Evolutionary conservation across 2,888 invertebrate species (phyloP).

Genomic region (Noctua pronuba): DNA sequence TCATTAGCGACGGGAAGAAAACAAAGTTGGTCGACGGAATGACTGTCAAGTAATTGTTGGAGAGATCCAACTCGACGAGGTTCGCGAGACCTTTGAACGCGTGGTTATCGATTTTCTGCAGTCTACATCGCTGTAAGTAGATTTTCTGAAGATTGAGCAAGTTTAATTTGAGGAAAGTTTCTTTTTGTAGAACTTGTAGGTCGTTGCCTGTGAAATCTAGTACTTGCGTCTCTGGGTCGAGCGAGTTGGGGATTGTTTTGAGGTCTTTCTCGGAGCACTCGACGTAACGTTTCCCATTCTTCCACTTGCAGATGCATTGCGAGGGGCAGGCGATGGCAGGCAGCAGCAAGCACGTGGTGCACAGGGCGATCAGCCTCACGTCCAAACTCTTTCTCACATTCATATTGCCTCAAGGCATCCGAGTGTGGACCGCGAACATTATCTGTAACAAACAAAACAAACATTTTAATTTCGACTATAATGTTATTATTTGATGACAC

Average conservation of each 20-base stretch:
- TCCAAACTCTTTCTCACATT: conserved; percentile 82
- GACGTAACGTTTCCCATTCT: conserved; percentile 97
- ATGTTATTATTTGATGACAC: neutral
- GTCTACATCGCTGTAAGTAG: conserved; percentile 94
- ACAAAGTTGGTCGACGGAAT: conserved; percentile 95
- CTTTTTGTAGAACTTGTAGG: conserved; percentile 94
- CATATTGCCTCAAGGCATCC: conserved; percentile 86
- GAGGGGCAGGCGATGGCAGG: conserved; percentile 92
- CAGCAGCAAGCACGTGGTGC: conserved; percentile 85
- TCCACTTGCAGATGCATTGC: conserved; percentile 97
- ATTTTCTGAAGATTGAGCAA: conserved; percentile 96
- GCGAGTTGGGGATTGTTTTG: conserved; percentile 94
- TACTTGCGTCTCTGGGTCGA: conserved; percentile 96
- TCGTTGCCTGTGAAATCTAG: conserved; percentile 96
- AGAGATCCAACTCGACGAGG: conserved; percentile 96
- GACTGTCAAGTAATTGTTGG: conserved; percentile 94
- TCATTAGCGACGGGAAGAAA: conserved; percentile 95
- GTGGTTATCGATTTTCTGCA: conserved; percentile 94
- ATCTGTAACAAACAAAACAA: conserved; percentile 85
- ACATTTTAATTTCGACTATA: conserved; percentile 41
- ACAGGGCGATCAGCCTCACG: conserved; percentile 86
- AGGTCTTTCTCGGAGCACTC: conserved; percentile 95
- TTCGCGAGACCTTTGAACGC: conserved; percentile 96
- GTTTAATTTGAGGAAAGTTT: conserved; percentile 94
- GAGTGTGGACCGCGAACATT: conserved; percentile 79